Evolutionary conservation across 1,140 invertebrate genomes (phyloP).

Genomic region (Chrysoperla carnea): DNA sequence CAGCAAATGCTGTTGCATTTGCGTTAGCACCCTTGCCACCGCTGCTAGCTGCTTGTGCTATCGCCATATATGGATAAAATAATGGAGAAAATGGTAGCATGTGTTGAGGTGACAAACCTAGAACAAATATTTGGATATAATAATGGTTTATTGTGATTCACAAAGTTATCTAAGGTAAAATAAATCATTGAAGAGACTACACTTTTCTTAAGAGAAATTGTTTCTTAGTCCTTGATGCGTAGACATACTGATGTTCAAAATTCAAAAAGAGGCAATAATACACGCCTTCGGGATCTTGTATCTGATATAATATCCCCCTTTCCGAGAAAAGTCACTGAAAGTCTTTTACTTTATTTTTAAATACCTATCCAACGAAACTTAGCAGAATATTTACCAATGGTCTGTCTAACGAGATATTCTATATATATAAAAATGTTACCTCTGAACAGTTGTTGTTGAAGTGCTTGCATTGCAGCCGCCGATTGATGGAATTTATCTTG

Average conservation of each 20-base stretch:
- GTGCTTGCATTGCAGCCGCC: slow-evolving; percentile 59
- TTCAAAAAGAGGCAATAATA: too few relatives aligned
- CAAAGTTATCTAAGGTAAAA: slow-evolving; percentile 2
- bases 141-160: slow-evolving; percentile 16
- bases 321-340: too few relatives aligned
- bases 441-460: slow-evolving; percentile 59
- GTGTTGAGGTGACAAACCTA: slow-evolving; percentile 40
- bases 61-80: slow-evolving; percentile 54
- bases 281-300: too few relatives aligned
- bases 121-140: not conserved
- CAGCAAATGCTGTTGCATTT: slow-evolving; percentile 39
- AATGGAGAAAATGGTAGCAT: slow-evolving; percentile 72
- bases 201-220: too few relatives aligned
- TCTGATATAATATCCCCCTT: too few relatives aligned
- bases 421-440: slow-evolving; percentile 32
- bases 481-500: slow-evolving; percentile 46
- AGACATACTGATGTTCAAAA: too few relatives aligned
- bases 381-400: too few relatives aligned
- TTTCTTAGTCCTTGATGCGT: too few relatives aligned
- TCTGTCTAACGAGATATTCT: too few relatives aligned
- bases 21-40: slow-evolving; percentile 20
- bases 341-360: too few relatives aligned
- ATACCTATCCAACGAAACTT: too few relatives aligned
- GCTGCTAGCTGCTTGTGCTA: slow-evolving; percentile 33
- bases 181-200: too few relatives aligned